Evolutionary conservation across 30 jellyfish, hydroid and myxozoan species (phyloP).

Genomic region (Aurelia aurita): DNA sequence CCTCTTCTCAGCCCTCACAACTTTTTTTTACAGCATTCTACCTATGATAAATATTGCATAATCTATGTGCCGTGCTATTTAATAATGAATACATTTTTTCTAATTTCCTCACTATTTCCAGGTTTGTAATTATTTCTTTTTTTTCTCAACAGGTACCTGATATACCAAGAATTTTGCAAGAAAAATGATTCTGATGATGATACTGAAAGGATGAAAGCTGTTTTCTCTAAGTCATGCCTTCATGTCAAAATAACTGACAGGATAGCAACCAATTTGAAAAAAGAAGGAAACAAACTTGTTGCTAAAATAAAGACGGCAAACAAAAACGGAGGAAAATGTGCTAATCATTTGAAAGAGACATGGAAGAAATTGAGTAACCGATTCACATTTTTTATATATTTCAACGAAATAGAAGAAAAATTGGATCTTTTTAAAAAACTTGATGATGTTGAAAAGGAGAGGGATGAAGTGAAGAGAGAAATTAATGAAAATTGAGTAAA

Average conservation of each 20-base stretch:
- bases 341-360: background rate
- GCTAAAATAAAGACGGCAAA: background rate
- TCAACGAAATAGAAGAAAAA: background rate
- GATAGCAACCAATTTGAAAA: background rate
- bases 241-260: background rate
- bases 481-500: background rate
- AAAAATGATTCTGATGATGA: background rate
- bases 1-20: too few species aligned
- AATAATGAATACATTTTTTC: too few species aligned
- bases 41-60: too few species aligned
- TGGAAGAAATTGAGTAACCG: slow-evolving; percentile 1
- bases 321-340: background rate
- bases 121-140: too few species aligned
- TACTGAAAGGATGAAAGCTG: background rate
- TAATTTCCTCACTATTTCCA: too few species aligned
- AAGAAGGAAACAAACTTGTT: background rate
- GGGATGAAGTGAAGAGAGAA: background rate
- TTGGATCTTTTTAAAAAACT: background rate
- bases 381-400: background rate
- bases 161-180: slow-evolving; percentile 1
- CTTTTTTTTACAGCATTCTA: too few species aligned
- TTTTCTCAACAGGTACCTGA: background rate
- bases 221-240: background rate
- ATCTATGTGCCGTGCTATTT: too few species aligned
- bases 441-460: background rate